Percentiles rank a stretch among this genome's conserved stretches.
Conservation (phyloP, 1,140 invertebrate genomes). For the Littorina saxatilis region DNA sequence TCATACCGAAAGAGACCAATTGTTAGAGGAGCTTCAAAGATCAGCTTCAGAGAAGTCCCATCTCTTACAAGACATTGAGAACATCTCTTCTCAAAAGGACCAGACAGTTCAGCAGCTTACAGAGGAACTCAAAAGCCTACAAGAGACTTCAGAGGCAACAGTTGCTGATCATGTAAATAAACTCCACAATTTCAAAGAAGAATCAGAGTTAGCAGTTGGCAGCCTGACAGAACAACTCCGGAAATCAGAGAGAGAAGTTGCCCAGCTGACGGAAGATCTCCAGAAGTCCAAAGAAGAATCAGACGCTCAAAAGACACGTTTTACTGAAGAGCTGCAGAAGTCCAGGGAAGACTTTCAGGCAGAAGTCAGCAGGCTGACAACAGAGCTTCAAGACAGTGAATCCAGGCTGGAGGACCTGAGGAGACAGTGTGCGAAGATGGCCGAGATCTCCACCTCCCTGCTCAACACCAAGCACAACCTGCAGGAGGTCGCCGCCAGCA, state of each 20-base stretch:
- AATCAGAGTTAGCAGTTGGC: background rate
- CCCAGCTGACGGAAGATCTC: background rate
- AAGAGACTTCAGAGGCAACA: background rate
- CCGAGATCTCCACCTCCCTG: constrained; percentile 1
- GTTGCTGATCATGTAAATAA: background rate
- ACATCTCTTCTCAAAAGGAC: background rate
- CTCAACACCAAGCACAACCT: constrained; percentile 4
- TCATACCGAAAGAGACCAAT: background rate
- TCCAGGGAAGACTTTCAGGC: background rate
- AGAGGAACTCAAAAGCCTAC: background rate
- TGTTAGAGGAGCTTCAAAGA: constrained; percentile 6
- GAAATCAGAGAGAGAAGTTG: background rate
- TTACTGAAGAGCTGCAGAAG: background rate
- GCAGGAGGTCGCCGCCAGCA: constrained; percentile 20
- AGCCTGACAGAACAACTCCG: background rate
- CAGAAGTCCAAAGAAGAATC: background rate
- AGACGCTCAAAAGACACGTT: background rate
- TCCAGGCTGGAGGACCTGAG: constrained; percentile 1
- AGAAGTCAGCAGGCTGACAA: background rate
- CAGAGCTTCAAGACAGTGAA: constrained; percentile 14
- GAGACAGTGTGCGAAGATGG: constrained; percentile 10
- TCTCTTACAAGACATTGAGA: background rate
- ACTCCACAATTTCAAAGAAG: too few relatives aligned
- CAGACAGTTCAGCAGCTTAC: background rate
- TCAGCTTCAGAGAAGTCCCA: constrained; percentile 28